Conservation (phyloP, 2,888 invertebrate genomes). For the Prenolepis imparis region DNA sequence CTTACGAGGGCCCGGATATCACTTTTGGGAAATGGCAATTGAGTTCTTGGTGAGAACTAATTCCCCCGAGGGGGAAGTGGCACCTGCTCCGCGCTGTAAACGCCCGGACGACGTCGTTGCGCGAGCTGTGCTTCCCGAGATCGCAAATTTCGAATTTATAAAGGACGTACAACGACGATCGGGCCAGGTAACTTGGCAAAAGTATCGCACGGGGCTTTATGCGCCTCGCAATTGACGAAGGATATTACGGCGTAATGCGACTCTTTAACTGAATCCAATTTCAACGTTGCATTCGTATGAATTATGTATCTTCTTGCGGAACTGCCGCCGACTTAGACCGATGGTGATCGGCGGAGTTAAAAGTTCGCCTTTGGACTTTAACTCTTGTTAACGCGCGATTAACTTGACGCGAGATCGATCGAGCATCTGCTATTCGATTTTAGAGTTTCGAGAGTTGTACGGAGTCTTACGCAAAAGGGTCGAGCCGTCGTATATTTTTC, state of each 20-base stretch:
- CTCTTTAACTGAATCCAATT: constrained; percentile 51
- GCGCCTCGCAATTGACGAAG: constrained; percentile 38
- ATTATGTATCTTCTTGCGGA: constrained; percentile 49
- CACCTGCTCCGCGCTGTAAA: constrained; percentile 39
- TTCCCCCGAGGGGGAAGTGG: constrained; percentile 41
- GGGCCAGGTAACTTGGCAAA: constrained; percentile 31
- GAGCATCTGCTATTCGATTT: not conserved
- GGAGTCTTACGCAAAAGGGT: not conserved
- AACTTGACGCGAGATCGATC: not conserved
- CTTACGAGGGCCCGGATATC: constrained; percentile 61
- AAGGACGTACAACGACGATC: constrained; percentile 31
- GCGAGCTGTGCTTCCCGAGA: constrained; percentile 3
- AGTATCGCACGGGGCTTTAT: constrained; percentile 30
- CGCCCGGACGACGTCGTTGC: constrained; percentile 14
- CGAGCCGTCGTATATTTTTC: not conserved
- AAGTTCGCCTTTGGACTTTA: constrained; percentile 22
- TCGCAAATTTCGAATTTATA: constrained; percentile 50
- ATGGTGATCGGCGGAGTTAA: constrained; percentile 3
- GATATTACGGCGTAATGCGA: constrained; percentile 36
- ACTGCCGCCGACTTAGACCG: not conserved
- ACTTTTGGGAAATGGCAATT: constrained; percentile 67
- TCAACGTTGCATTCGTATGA: constrained; percentile 46
- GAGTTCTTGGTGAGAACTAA: constrained; percentile 58
- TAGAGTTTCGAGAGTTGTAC: not conserved
- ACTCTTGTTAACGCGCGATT: constrained; percentile 32